Evolutionary conservation across 2,113 vertebrate genomes (phyloP).

Genomic region (Arothron firmamentum): DNA sequence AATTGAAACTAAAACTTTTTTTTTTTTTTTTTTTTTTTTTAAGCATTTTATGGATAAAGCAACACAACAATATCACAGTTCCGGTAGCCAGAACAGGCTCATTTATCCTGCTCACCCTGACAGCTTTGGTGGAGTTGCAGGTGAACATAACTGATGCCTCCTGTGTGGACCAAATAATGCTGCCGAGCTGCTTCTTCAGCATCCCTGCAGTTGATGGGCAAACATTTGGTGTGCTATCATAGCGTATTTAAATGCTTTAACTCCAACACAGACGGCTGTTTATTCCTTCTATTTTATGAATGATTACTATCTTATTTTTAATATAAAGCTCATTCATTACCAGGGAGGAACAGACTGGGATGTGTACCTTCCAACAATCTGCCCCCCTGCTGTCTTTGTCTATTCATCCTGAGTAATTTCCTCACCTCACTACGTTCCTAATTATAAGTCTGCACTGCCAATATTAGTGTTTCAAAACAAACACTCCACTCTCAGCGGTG

Average conservation of each 20-base stretch:
- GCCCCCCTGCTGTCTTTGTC: constrained; percentile 62
- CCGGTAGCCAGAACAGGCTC: too few species aligned
- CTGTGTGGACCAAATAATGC: too few species aligned
- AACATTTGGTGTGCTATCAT: too few species aligned
- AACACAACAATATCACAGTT: too few species aligned
- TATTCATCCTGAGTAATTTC: constrained; percentile 67
- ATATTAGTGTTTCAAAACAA: constrained; percentile 72
- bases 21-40: background rate
- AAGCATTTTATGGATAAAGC: background rate
- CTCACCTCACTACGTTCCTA: constrained; percentile 74
- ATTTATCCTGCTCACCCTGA: too few species aligned
- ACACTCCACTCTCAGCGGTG: constrained; percentile 55
- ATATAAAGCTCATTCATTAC: constrained; percentile 40
- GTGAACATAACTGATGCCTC: too few species aligned
- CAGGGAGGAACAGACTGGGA: constrained; percentile 48
- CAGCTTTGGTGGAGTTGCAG: too few species aligned
- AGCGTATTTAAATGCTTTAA: too few species aligned
- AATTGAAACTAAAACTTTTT: too few species aligned
- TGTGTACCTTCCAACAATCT: constrained; percentile 54
- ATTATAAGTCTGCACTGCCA: constrained; percentile 66
- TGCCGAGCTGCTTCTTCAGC: too few species aligned
- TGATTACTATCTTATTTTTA: constrained; percentile 42
- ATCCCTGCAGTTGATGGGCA: too few species aligned
- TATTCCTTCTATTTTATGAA: background rate
- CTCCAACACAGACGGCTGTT: too few species aligned